Percentiles rank a stretch among this genome's conserved stretches.
Evolutionary conservation across 2,113 vertebrate species (phyloP).

Genomic region (Meriones unguiculatus): DNA sequence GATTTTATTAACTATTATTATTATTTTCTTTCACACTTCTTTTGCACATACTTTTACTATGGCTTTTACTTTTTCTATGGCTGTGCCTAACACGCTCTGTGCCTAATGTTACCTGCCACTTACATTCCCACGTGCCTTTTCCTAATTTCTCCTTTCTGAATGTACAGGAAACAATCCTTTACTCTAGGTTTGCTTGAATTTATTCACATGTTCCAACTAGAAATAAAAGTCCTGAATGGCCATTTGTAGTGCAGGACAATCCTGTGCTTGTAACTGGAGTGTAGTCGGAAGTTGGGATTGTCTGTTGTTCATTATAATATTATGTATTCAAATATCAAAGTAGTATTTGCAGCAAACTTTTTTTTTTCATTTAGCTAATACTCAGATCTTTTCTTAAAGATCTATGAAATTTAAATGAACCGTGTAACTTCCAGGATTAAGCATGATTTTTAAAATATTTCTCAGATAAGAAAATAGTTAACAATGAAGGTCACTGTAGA

Average conservation of each 20-base stretch:
- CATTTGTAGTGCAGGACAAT: slow-evolving; percentile 54
- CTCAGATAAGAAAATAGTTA: slow-evolving; percentile 3
- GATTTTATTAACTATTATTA: not conserved
- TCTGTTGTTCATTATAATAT: not conserved
- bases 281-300: slow-evolving; percentile 45
- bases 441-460: not conserved
- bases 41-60: not conserved
- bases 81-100: not conserved
- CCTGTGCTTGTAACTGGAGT: slow-evolving; percentile 43
- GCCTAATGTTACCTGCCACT: accelerated
- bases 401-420: slow-evolving; percentile 53
- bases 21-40: not conserved
- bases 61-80: not conserved
- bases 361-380: slow-evolving; percentile 18
- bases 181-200: slow-evolving; percentile 50
- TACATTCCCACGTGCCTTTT: not conserved
- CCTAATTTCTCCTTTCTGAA: not conserved
- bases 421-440: slow-evolving; percentile 8
- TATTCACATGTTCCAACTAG: slow-evolving; percentile 69
- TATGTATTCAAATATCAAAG: slow-evolving; percentile 45
- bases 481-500: not conserved
- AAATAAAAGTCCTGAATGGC: slow-evolving; percentile 64
- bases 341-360: slow-evolving; percentile 51
- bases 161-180: slow-evolving; percentile 43
- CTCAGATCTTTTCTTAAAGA: not conserved